These are phyloP conservation scores for Achlya flavicornis DNA, from an alignment of 2,888 invertebrate genomes.

Conservation along the genomic window DNA sequence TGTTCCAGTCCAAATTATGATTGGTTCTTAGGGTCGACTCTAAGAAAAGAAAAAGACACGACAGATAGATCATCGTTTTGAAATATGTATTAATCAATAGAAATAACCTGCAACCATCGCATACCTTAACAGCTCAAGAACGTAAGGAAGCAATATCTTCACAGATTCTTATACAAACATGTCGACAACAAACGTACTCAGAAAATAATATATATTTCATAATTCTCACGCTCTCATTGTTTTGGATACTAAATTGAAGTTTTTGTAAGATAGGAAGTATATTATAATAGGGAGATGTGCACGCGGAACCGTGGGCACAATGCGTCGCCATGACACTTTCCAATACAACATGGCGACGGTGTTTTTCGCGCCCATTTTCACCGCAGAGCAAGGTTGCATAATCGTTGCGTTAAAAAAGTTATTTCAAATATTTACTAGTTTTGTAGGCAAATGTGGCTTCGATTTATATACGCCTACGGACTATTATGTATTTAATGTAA, in stretches of 20 bases:
- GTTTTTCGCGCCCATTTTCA: slow-evolving; percentile 60
- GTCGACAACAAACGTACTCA: slow-evolving; percentile 9
- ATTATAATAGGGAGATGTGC: slow-evolving; percentile 28
- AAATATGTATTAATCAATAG: too few relatives aligned
- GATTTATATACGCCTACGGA: not conserved
- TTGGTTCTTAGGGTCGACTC: too few relatives aligned
- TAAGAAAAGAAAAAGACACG: too few relatives aligned
- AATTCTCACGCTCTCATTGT: slow-evolving; percentile 47
- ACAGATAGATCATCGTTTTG: too few relatives aligned
- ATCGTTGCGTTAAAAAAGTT: slow-evolving; percentile 29
- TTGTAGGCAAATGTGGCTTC: not conserved
- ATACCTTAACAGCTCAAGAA: too few relatives aligned
- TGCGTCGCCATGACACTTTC: slow-evolving; percentile 59
- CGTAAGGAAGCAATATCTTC: not conserved
- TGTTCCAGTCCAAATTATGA: too few relatives aligned
- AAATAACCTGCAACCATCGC: too few relatives aligned
- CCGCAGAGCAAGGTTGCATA: slow-evolving; percentile 29
- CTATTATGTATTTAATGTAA: too few relatives aligned
- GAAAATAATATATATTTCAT: slow-evolving; percentile 27
- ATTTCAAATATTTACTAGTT: slow-evolving; percentile 10
- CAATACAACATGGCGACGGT: slow-evolving; percentile 46
- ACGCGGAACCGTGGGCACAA: slow-evolving; percentile 40
- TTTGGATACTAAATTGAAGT: slow-evolving; percentile 18
- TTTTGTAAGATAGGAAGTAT: slow-evolving; percentile 28
- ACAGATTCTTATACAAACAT: not conserved